Base-by-base conservation (phyloP, 2,113 vertebrate genomes). In the Brachyhypopomus occidentalis region DNA sequence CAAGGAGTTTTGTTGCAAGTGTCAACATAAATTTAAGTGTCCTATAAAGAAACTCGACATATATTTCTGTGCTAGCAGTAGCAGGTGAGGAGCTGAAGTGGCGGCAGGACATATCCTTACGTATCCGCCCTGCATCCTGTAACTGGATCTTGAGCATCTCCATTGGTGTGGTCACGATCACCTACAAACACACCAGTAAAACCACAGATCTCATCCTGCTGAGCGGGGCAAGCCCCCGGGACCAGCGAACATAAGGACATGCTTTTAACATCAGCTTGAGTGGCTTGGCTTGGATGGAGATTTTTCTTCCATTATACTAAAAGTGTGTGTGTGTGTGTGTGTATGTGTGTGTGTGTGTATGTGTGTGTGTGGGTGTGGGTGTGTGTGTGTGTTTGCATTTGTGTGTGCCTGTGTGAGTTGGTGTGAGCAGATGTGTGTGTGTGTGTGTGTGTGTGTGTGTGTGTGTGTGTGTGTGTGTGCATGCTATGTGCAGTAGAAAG, bases 111-210 rank as follows among this genome's bases (percentile, higher is more conserved):
- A 11, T 9, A 8, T 30, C 2, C 82, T 79, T 64, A 95, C 95
- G 94, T 3, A 95, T 87, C 70, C 95, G 90, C 4, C 95, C 95
- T 0, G 95, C 94, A 4, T 96, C 94, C 85, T 96, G 95, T 56
- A 96, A 90, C 88, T 95, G 95, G 85, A 96, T 96, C 90, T 96
- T 96, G 79, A 96, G 92, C 95, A 96, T 96, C 90, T 96, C 95
- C 95, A 96, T 96, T 81, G 95, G 95, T 62, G 95, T 96, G 63
- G 95, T 96, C 85, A 96, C 91, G 11, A 95, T 93, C 55, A 87
- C 83, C 85, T 84, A 64, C 22, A 30, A 38, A 38, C 25, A 55
- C 27, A 70, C 38, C 55, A 45, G 4, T 12, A 36, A 7, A n/a
- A 22, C 41, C 20, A 38, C 19, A 52, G 19, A 30, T 8, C 4